Conservation (phyloP, 2,797 vertebrate genomes). For the Pseudochirops corinnae region DNA sequence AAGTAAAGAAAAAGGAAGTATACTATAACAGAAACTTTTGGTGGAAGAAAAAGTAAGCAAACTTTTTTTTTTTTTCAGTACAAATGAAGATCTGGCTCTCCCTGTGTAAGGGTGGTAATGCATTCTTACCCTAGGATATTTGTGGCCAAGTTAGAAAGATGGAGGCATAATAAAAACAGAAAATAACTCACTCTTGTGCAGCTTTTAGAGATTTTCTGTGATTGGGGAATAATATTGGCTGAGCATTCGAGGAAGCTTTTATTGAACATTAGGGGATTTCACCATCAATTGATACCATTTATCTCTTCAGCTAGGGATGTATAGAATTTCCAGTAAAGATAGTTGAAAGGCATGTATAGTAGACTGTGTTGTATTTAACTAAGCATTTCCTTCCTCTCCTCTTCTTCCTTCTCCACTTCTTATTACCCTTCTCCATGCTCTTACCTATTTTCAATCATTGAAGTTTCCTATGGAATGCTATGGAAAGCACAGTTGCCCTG, state of each 20-base stretch:
- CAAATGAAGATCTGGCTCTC: background rate
- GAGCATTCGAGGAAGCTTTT: background rate
- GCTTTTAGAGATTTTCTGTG: background rate
- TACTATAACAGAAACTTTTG: background rate
- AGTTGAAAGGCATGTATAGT: conserved; percentile 6
- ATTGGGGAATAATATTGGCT: conserved; percentile 25
- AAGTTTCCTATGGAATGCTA: background rate
- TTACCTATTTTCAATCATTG: background rate
- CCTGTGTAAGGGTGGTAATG: background rate
- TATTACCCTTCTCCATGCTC: background rate
- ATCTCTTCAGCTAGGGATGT: background rate
- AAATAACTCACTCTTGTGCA: background rate
- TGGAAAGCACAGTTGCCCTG: background rate
- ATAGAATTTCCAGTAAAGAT: background rate
- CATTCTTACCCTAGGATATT: background rate
- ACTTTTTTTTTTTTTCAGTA: background rate
- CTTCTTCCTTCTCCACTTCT: background rate
- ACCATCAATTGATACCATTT: background rate
- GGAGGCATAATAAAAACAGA: background rate
- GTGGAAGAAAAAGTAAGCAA: background rate
- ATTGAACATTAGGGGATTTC: background rate
- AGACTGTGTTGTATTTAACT: background rate
- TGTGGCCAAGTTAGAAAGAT: background rate
- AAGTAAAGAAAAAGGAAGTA: background rate
- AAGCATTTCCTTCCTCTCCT: background rate